phyloP scores from a whole-genome alignment of 37 sponge, comb jelly and placozoan genomes.

The Cliona cf. orientalis region DNA sequence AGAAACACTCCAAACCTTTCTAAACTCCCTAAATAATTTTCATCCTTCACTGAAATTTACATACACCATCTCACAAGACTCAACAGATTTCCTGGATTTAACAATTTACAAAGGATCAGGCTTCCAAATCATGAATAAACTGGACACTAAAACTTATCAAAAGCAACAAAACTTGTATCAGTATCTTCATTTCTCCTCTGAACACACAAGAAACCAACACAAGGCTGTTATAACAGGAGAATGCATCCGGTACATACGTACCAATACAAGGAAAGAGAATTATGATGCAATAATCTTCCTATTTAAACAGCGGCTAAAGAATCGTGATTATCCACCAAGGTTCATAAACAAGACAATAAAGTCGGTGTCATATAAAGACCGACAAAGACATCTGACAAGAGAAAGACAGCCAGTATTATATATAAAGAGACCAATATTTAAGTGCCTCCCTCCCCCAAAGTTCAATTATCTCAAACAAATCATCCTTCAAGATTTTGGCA shows the following conservation, averaged over 20 bases:
- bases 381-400: not conserved
- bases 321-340: not conserved
- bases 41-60: constrained; percentile 27
- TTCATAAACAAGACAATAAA: not conserved
- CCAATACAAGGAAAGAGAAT: not conserved
- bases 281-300: not conserved
- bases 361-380: not conserved
- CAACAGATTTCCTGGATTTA: constrained; percentile 18
- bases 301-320: not conserved
- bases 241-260: not conserved
- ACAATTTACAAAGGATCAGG: constrained; percentile 12
- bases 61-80: not conserved
- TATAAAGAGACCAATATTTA: constrained; percentile 10
- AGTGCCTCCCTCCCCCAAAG: constrained; percentile 27
- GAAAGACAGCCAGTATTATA: not conserved
- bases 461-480: constrained; percentile 3
- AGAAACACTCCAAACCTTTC: not conserved
- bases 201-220: not conserved
- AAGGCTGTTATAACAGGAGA: not conserved
- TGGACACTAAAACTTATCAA: constrained; percentile 14
- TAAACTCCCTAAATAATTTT: not conserved
- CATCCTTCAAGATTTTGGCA: constrained; percentile 8
- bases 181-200: not conserved
- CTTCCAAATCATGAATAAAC: not conserved
- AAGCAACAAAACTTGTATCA: constrained; percentile 12